Evolutionary conservation across 2,113 vertebrate species (phyloP), one percentile per base, ranked within the genome.

Genomic region (Rhinopomastus cyanomelas): DNA sequence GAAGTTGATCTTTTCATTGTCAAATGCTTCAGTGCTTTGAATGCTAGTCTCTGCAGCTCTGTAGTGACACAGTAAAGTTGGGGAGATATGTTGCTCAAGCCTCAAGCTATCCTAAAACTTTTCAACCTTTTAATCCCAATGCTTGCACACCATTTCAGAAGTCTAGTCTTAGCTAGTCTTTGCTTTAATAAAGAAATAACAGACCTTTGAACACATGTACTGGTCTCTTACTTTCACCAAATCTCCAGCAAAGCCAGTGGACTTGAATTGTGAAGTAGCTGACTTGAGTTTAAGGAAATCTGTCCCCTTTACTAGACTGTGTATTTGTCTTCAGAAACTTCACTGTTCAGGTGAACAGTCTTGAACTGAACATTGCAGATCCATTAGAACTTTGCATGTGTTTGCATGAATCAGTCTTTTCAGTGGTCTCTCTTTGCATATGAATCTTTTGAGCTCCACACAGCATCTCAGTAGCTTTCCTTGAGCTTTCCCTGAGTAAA

Each of bases 91-190:
- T 78, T 94, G 91, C 72, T 83, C 85, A 90, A 92, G 48, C 74
- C 72, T 83, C 85, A 90, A 92, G 48, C 74, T 87, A 74, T 85
- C 87, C 81, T 79, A 69, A 92, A 93, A 82, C 67, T 85, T 84
- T 51, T 71, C 32, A 68, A 66, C 46, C 30, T 86, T 95, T 87
- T 81, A 61, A 86, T 92, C 71, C 51, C 18, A 61, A 0, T 59
- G 36, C 62, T 48, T 91, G 86, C 59, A 78, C 34, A 56, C n/a
- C 42, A 20, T 79, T 91, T 75, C 49, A 79, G 74, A 71, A 90
- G 76, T 76, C n/a, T n/a, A 62, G 66, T 49, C 59, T 64, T 87
- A 89, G 67, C 75, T 87, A 49, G 73, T 60, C 65, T 89, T 87
- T n/a, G 13, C 51, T 90, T 89, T 51, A 51, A 1, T 74, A 84